Base-by-base conservation (phyloP, 1,140 invertebrate genomes). In the Rhopalosiphum maidis region DNA sequence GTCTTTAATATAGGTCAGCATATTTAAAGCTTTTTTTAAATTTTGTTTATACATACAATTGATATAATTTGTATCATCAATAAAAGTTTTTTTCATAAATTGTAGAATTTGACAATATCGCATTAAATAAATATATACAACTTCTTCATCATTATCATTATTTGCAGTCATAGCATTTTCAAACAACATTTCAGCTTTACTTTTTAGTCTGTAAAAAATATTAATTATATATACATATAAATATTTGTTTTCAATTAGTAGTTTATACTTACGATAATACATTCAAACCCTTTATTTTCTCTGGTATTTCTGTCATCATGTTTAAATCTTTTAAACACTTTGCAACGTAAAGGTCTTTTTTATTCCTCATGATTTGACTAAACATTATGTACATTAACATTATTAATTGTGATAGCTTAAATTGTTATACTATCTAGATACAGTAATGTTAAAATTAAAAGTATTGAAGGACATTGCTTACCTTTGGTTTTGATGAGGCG, bases 111-210 rank as follows among this genome's bases (percentile, higher is more conserved):
- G 82, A 93, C 91, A 93, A 55, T 93, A 93, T 30, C 55, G 86
- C 91, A 93, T 93, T 54, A 93, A n/a, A 93, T 86, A 93, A 93
- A 93, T 93, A n/a, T 86, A 93, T 0, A 93, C 91, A 30, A 21
- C 25, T 93, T 93, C 91, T 93, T 93, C 91, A 54, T 93, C 91
- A n/a, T 93, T 93, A 30, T 86, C 82, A 54, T 85, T 55, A 43
- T 86, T 54, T 43, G 35, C 9, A 25, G 9, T 35, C 91, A 93
- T 93, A 2, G 91, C 91, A 30, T 30, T 6, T 15, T 93, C 15
- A 55, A 18, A 93, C 0, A 93, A 5, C 0, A 43, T 6, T 4
- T 55, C 11, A 30, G 91, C 91, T 43, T 86, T 37, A 41, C n/a
- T 7, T 2, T 23, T 54, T 55, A 93, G 8, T n/a, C 91, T 93